These are phyloP conservation scores for Amphipoea lucens DNA, from an alignment of 2,888 invertebrate genomes.

Conservation along the genomic window DNA sequence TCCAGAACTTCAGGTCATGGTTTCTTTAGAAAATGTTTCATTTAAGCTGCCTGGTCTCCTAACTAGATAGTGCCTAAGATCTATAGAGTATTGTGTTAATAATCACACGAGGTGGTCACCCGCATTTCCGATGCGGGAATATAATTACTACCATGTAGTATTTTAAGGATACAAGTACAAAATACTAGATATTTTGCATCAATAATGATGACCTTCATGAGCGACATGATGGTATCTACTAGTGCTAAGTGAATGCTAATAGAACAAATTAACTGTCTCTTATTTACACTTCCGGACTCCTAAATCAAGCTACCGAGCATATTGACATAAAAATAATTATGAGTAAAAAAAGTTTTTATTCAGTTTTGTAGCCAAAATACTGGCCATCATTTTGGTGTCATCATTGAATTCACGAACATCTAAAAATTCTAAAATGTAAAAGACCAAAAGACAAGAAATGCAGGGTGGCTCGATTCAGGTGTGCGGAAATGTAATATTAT, in stretches of 20 bases:
- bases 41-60: background rate
- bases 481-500: background rate
- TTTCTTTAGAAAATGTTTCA: constrained; percentile 2
- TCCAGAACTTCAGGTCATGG: no score
- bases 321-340: background rate
- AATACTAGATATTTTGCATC: constrained; percentile 22
- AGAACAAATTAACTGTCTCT: constrained; percentile 28
- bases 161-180: background rate
- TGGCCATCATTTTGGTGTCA: background rate
- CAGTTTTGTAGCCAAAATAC: background rate
- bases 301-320: background rate
- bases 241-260: constrained; percentile 36
- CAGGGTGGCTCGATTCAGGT: background rate
- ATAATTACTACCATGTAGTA: constrained; percentile 7
- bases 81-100: background rate
- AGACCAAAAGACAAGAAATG: background rate
- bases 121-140: constrained; percentile 6
- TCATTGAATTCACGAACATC: background rate
- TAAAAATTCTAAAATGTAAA: background rate
- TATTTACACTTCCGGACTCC: background rate
- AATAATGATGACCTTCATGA: background rate
- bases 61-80: background rate
- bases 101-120: background rate
- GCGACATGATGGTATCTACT: background rate
- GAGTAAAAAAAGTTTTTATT: background rate